Percentiles rank a stretch among this genome's conserved stretches.
phyloP scores from a whole-genome alignment of 2,797 vertebrate species.

The Notoglanidium macrostoma region DNA sequence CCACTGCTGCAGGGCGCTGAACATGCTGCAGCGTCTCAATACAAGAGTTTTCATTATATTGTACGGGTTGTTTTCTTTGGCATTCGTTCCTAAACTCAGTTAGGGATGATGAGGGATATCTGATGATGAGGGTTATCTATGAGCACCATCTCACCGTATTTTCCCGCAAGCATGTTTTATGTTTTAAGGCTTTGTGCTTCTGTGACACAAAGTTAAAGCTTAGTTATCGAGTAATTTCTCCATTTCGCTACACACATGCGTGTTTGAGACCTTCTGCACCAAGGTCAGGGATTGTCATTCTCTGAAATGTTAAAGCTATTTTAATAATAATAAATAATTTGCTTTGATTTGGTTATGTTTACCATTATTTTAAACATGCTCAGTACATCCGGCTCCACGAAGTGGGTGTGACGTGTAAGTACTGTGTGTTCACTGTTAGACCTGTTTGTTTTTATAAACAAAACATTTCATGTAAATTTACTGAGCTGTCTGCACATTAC shows the following conservation, averaged over 20 bases:
- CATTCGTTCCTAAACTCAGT: neutral
- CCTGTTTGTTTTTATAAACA: neutral
- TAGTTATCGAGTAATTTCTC: slow-evolving; percentile 33
- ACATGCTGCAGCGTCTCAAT: neutral
- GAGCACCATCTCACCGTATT: neutral
- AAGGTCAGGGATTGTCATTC: neutral
- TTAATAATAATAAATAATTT: neutral
- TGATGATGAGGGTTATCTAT: neutral
- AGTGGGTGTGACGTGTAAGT: too few relatives aligned
- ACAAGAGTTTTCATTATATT: neutral
- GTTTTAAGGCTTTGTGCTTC: neutral
- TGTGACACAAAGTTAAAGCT: slow-evolving; percentile 6
- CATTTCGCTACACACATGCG: slow-evolving; percentile 1
- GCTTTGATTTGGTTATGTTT: neutral
- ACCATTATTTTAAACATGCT: neutral
- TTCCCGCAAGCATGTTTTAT: neutral
- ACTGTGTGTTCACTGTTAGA: too few relatives aligned
- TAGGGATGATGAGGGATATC: neutral
- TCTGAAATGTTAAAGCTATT: neutral
- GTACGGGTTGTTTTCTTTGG: neutral
- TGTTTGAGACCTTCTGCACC: slow-evolving; percentile 11
- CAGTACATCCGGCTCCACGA: neutral
- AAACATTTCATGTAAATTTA: neutral
- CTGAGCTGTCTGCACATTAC: neutral
- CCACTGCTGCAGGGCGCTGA: neutral